phyloP scores from a whole-genome alignment of 2,113 vertebrate genomes.

The Rhipidura dahli region DNA sequence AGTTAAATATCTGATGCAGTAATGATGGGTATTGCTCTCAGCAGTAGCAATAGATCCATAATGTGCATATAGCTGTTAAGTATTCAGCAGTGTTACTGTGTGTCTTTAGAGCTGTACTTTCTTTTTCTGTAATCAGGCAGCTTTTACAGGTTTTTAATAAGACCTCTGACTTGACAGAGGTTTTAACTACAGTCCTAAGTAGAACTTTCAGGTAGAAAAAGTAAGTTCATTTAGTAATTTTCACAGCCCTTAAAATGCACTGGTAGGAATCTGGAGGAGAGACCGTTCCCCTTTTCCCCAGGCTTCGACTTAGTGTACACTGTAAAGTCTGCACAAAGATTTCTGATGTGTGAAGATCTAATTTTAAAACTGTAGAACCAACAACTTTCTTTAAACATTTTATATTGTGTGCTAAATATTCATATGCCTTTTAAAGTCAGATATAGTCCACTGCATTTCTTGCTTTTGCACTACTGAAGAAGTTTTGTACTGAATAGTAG shows the following conservation, averaged over 20 bases:
- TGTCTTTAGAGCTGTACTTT: not conserved
- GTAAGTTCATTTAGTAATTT: slow-evolving; percentile 9
- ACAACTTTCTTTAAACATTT: slow-evolving; percentile 59
- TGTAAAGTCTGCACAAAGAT: slow-evolving; percentile 56
- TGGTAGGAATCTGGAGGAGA: slow-evolving; percentile 29
- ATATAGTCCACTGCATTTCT: slow-evolving; percentile 64
- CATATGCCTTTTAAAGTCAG: slow-evolving; percentile 59
- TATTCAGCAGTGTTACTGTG: not conserved
- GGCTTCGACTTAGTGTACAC: slow-evolving; percentile 23
- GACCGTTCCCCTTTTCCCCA: not conserved
- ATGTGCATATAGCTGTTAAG: not conserved
- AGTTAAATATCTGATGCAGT: slow-evolving; percentile 24
- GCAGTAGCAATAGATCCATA: not conserved
- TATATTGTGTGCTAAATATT: slow-evolving; percentile 65
- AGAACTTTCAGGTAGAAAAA: slow-evolving; percentile 11
- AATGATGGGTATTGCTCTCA: not conserved
- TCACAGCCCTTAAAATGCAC: slow-evolving; percentile 46
- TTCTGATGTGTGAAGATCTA: slow-evolving; percentile 62
- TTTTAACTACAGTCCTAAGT: slow-evolving; percentile 7
- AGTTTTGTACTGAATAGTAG: slow-evolving; percentile 71
- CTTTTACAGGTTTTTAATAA: slow-evolving; percentile 69
- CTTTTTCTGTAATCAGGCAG: slow-evolving; percentile 75
- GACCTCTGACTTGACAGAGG: slow-evolving; percentile 37
- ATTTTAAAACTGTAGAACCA: slow-evolving; percentile 57
- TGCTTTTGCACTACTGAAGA: slow-evolving; percentile 71